These are phyloP conservation scores for Corydoras sp. DNA, from an alignment of 2,113 vertebrate species.

Conservation along the genomic window DNA sequence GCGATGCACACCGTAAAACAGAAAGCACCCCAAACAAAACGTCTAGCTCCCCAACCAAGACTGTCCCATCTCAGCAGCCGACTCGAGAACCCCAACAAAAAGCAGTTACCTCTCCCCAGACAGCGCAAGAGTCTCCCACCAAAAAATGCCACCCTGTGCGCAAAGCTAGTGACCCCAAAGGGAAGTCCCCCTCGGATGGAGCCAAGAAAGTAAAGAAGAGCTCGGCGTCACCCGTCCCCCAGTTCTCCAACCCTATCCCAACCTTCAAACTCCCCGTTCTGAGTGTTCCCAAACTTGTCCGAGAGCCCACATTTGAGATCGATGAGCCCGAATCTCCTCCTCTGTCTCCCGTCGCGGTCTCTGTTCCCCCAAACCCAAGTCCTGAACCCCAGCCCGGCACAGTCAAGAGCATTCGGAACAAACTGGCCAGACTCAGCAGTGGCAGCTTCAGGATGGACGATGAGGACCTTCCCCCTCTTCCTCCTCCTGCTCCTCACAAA, in stretches of 20 bases:
- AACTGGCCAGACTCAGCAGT: slow-evolving; percentile 70
- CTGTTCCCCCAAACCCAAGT: slow-evolving; percentile 26
- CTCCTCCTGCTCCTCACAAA: slow-evolving; percentile 48
- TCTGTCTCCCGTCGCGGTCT: slow-evolving; percentile 36
- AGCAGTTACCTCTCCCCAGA: slow-evolving; percentile 38
- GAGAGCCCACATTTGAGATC: slow-evolving; percentile 53
- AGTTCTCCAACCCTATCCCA: slow-evolving; percentile 48
- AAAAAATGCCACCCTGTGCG: slow-evolving; percentile 26
- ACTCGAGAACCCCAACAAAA: slow-evolving; percentile 49
- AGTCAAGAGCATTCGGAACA: slow-evolving; percentile 65
- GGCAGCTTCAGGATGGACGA: slow-evolving; percentile 70
- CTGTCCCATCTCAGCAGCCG: slow-evolving; percentile 41
- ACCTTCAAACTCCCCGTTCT: slow-evolving; percentile 62
- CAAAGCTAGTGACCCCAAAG: slow-evolving; percentile 20
- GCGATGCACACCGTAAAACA: slow-evolving; percentile 39
- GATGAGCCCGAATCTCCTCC: slow-evolving; percentile 50
- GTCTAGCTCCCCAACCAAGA: slow-evolving; percentile 20
- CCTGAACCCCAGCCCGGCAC: slow-evolving; percentile 69
- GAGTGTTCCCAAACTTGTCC: slow-evolving; percentile 56
- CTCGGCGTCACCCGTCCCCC: slow-evolving; percentile 42
- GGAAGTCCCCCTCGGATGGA: slow-evolving; percentile 35
- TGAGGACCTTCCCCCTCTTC: slow-evolving; percentile 46
- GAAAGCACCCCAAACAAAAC: slow-evolving; percentile 14
- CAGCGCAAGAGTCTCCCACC: slow-evolving; percentile 23
- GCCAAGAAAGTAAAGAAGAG: slow-evolving; percentile 31